Evolutionary conservation across 2,888 invertebrate species (phyloP), one percentile per base, ranked within the genome.

Genomic region (Notocelia uddmanniana): DNA sequence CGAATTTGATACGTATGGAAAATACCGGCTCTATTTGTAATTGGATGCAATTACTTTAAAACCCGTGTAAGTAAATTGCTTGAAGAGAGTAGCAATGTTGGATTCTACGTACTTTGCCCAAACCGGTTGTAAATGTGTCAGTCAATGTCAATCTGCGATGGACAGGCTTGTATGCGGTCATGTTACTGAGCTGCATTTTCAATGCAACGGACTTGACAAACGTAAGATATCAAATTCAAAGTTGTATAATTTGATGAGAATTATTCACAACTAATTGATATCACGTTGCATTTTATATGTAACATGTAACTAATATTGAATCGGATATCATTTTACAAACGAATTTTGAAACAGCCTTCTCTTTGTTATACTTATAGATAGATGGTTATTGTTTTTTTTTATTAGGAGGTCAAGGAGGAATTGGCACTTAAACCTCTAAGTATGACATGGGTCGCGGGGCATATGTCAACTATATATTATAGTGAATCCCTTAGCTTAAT

Each of bases 141-240:
- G 48, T 69, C 54, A 70, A 71, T 71, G 66, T 59, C 59, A 63
- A 59, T 71, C 41, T 23, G 45, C 23, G 60, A 45, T n/a, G 23
- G 45, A 26, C n/a, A 23, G 41, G 2, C n/a, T 41, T 59, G n/a
- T 45, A 45, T 45, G 21, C 58, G 19, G 3, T 18, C 19, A 50
- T 15, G 37, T 23, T 59, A 41, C 45, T 60, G 26, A 18, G 23
- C 57, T 45, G 45, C n/a, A 60, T 45, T 45, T 26, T 11, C 26
- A 45, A 60, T 60, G n/a, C 13, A n/a, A 11, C 9, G 8, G 8
- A 59, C 15, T 41, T 41, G n/a, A 23, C 41, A 11, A 37, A 34
- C 21, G 37, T 21, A 59, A 9, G 19, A 10, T 21, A 3, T 23
- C 15, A 37, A 55, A 55, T 19, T 10, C 19, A 37, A 64, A 11